Conservation (phyloP, 2,888 invertebrate species). For the Tipula lateralis region DNA sequence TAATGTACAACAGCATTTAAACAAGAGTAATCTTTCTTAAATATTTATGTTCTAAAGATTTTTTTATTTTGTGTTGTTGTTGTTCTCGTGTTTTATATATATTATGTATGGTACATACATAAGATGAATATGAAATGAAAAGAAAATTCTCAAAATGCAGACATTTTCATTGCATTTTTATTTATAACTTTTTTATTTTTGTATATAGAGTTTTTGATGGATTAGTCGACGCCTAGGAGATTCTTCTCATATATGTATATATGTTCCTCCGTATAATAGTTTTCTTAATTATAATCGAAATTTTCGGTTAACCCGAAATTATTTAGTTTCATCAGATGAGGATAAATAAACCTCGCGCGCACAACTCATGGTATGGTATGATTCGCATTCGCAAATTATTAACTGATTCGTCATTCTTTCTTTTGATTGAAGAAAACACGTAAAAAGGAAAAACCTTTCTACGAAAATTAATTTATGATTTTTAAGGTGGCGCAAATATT, state of each 20-base stretch:
- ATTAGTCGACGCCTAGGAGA: constrained; percentile 28
- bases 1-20: not conserved
- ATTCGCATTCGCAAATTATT: not conserved
- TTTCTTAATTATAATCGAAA: not conserved
- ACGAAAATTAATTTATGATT: not conserved
- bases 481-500: constrained; percentile 19
- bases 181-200: not conserved
- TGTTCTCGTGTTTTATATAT: not conserved
- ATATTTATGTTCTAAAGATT: not conserved
- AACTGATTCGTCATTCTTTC: not conserved
- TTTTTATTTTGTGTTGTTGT: not conserved
- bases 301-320: not conserved
- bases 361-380: not conserved
- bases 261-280: not conserved
- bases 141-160: constrained; percentile 15
- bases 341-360: not conserved
- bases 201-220: not conserved
- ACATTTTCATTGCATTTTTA: constrained; percentile 28
- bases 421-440: constrained; percentile 1
- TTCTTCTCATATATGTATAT: not conserved
- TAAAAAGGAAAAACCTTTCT: not conserved
- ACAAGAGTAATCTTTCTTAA: not conserved
- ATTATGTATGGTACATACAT: no score
- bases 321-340: no score
- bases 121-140: not conserved